Evolutionary conservation across 2,797 vertebrate species (phyloP).

Genomic region (Falco concolor): DNA sequence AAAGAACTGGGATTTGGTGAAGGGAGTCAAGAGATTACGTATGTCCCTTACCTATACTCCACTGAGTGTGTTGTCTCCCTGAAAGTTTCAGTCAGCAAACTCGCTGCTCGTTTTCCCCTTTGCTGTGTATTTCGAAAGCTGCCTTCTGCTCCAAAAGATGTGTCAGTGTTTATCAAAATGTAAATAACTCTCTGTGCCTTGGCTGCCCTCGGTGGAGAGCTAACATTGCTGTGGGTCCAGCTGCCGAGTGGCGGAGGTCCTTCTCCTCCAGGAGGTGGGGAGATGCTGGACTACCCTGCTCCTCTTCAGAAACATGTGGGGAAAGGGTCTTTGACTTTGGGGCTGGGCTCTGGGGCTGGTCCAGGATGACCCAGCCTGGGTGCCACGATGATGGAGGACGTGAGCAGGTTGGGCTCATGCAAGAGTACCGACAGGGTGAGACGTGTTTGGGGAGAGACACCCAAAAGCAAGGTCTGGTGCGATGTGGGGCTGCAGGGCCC

Average conservation of each 20-base stretch:
- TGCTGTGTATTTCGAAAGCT: neutral
- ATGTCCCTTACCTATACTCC: neutral
- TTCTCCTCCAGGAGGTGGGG: rapidly evolving
- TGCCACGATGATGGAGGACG: neutral
- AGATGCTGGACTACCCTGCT: neutral
- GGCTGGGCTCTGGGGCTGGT: neutral
- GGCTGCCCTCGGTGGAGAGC: neutral
- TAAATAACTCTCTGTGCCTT: neutral
- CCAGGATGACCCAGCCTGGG: neutral
- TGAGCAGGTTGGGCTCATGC: neutral
- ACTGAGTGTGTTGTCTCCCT: rapidly evolving
- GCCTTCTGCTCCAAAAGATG: neutral
- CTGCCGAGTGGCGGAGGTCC: neutral
- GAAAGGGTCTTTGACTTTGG: neutral
- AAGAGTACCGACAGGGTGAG: neutral
- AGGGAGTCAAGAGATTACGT: neutral
- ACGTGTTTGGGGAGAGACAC: neutral
- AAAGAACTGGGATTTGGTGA: neutral
- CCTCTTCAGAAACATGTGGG: neutral
- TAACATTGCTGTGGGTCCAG: neutral
- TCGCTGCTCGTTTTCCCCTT: rapidly evolving
- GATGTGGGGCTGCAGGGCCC: neutral
- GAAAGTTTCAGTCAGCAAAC: neutral
- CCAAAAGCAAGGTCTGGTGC: neutral
- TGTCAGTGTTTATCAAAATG: neutral